These are phyloP conservation scores for Polyommatus icarus DNA, from an alignment of 2,888 invertebrate species.

Conservation along the genomic window DNA sequence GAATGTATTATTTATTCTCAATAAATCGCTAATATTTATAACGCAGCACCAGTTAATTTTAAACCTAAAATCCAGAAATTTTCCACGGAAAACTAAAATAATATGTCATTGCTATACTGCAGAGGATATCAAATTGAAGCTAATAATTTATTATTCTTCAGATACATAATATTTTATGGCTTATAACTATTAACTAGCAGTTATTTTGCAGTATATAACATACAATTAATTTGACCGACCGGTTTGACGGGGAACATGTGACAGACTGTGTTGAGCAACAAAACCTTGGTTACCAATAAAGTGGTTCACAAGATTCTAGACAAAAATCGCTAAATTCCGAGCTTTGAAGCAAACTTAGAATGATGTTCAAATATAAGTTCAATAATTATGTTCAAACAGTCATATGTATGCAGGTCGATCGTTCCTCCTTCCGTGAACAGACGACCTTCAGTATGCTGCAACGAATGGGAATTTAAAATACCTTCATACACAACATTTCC, in stretches of 20 bases:
- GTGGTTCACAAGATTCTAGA: not conserved
- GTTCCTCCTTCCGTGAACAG: not conserved
- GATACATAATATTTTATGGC: not conserved
- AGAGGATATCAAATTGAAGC: too few species aligned
- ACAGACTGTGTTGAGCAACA: not conserved
- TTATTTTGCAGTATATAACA: not conserved
- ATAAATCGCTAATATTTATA: slow-evolving; percentile 35
- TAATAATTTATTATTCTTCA: too few species aligned
- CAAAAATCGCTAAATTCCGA: not conserved
- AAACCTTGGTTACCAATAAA: not conserved
- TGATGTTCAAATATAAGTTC: too few species aligned
- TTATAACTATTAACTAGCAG: too few species aligned
- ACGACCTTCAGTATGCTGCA: not conserved
- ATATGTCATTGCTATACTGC: too few species aligned
- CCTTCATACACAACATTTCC: too few species aligned
- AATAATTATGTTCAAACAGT: not conserved
- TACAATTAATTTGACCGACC: not conserved
- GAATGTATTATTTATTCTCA: slow-evolving; percentile 48
- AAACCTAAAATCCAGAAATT: too few species aligned
- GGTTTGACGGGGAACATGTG: not conserved
- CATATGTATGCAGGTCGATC: not conserved
- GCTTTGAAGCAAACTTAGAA: not conserved
- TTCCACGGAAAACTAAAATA: too few species aligned
- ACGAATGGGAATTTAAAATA: slow-evolving; percentile 2
- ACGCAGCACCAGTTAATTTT: not conserved